Evolutionary conservation across 2,797 vertebrate genomes (phyloP), one percentile per base, ranked within the genome.

Genomic region (Bradypodion ventrale): DNA sequence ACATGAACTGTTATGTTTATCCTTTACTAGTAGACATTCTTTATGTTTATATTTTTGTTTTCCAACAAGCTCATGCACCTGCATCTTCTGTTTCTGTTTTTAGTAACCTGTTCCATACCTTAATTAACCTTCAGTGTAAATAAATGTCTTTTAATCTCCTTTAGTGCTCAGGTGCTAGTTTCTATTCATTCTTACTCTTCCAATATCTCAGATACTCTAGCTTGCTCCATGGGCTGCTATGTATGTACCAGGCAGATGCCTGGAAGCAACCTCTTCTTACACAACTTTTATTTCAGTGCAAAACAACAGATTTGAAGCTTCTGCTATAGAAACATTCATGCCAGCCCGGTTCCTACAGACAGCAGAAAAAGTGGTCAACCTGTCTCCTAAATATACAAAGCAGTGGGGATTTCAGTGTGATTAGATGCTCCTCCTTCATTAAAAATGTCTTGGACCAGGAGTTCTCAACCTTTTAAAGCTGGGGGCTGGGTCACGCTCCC

Each of bases 121-220:
- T 87, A 76, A 87, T 80, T 87, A 89, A 90, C 72, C 77, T 91
- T 88, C 90, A 82, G 81, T 80, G 59, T 86, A 88, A 90, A 86
- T 75, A 82, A 83, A 90, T 66, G 65, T 86, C 76, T 89, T 56
- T 32, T 87, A 84, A 84, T 87, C 82, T 52, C 46, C 86, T 89
- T 85, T 83, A 87, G 85, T 82, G 59, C 81, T 88, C 10, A 9
- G 85, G 77, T 90, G 84, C 29, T 73, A 1, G 16, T 85, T 88
- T 89, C 85, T 87, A 86, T 86, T 87, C 86, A 75, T 75, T 37
- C 75, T 89, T 37, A 76, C 68, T 83, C 70, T 65, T 72, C 59
- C 0, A 0, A 7, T 70, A 7, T 76, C 49, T 89, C 25, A 72
- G 15, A 63, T 40, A 52, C 23, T 49, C 68, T 66, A 60, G 7